Base-by-base conservation (phyloP, 2,113 vertebrate genomes). In the Camelus bactrianus region DNA sequence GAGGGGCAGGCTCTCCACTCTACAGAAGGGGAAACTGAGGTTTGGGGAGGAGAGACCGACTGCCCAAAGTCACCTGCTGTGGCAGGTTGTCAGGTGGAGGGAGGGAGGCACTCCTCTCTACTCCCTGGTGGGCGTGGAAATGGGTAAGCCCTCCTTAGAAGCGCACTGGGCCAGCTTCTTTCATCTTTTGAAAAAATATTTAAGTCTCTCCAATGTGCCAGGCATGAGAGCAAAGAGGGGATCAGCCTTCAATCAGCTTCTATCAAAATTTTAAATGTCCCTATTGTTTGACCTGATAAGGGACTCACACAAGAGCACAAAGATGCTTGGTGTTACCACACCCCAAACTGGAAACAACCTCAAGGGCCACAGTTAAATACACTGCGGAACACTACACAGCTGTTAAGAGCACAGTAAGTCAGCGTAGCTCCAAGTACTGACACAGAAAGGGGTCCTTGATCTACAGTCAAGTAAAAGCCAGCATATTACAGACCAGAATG, bases 311-410 rank as follows among this genome's bases (percentile, higher is more conserved):
- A 8, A 19, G 46, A 60, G 70, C 60, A 83, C 19, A 67, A 0
- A 0, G 73, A 20, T 14, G 24, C 12, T 79, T 50, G 56, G 6
- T 69, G 77, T 24, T 22, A 35, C 19, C 10, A n/a, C 9, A 54
- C 72, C 56, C 79, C 22, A 32, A 14, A 35, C 50, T 46, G 22
- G 38, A 87, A 67, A n/a, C 8, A 16, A 30, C 20, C 60, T 32
- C 32, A 28, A 15, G 42, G 48, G 3, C 30, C 65, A 14, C 2
- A 2, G 11, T 14, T 58, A 24, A 42, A 28, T 7, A 35, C 1
- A 1, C 32, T 0, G 4, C 0, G 13, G 54, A n/a, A 15, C 1
- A 7, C 28, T 0, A 4, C 12, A 4, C 28, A 17, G 64, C 89
- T 10, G 12, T 3, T 24, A 32, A 20, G 30, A 22, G 16, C 14